Evolutionary conservation across 2,797 vertebrate species (phyloP).

Genomic region (Gallinago solitaria): DNA sequence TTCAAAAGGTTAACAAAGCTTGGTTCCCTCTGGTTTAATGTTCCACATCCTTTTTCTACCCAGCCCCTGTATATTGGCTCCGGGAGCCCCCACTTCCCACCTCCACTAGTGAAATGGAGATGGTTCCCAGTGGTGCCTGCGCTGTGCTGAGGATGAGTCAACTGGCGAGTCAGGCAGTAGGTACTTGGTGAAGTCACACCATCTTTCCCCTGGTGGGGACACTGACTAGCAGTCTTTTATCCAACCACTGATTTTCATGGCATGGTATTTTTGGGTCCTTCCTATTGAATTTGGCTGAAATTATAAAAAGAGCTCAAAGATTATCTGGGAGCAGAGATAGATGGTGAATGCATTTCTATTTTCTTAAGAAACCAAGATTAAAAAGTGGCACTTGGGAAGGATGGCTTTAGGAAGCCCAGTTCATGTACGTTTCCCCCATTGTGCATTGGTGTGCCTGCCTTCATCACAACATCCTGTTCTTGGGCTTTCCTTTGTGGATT

Average conservation of each 20-base stretch:
- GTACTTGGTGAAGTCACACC: not conserved
- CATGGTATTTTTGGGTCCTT: not conserved
- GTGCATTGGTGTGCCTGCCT: not conserved
- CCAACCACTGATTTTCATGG: not conserved
- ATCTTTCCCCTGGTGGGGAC: not conserved
- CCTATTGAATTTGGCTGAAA: not conserved
- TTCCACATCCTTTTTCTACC: not conserved
- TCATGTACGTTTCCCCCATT: not conserved
- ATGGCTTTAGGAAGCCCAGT: not conserved
- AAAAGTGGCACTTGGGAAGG: accelerated
- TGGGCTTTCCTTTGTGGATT: not conserved
- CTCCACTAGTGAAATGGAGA: accelerated
- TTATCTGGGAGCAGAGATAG: not conserved
- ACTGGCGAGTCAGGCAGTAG: not conserved
- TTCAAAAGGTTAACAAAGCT: not conserved
- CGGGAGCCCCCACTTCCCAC: not conserved
- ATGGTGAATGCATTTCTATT: not conserved
- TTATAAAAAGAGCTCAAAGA: not conserved
- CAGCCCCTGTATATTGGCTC: accelerated
- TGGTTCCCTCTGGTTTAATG: not conserved
- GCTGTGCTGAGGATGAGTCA: not conserved
- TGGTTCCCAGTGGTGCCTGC: accelerated
- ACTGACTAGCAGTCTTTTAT: not conserved
- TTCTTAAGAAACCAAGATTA: not conserved
- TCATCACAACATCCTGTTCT: not conserved